Conservation (phyloP, 1,140 invertebrate genomes). For the Hyles vespertilio region DNA sequence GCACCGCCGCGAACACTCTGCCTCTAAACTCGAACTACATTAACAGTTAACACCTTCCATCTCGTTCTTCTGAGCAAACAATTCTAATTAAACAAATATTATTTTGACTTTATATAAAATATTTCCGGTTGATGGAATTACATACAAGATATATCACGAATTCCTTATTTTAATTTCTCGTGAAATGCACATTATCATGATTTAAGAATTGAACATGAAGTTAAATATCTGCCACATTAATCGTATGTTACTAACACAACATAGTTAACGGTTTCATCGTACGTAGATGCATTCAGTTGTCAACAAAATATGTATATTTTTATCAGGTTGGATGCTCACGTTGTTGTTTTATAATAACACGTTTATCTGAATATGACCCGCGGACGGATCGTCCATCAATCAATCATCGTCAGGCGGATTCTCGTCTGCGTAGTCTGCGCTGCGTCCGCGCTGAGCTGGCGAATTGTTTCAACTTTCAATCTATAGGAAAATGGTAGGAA, state of each 20-base stretch:
- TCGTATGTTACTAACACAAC: too few species aligned
- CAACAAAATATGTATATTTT: constrained; percentile 1
- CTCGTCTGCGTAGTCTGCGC: background rate
- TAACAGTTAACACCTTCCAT: background rate
- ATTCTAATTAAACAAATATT: too few species aligned
- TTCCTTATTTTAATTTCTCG: too few species aligned
- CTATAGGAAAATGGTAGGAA: background rate
- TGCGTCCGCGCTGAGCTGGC: background rate
- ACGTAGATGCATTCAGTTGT: background rate
- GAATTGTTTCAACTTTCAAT: background rate
- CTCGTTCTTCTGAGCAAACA: too few species aligned
- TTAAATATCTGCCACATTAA: too few species aligned
- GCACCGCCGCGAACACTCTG: constrained; percentile 11
- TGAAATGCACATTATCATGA: too few species aligned
- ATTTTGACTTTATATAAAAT: too few species aligned
- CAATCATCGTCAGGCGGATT: constrained; percentile 26
- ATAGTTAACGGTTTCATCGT: background rate
- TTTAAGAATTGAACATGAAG: too few species aligned
- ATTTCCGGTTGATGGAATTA: too few species aligned
- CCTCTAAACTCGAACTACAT: background rate
- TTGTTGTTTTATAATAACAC: constrained; percentile 28
- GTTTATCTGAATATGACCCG: constrained; percentile 34
- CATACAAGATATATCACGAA: too few species aligned
- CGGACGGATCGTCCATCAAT: constrained; percentile 28
- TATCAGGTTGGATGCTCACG: background rate